Conservation (phyloP, 2,113 vertebrate genomes). For the Pholis gunnellus region DNA sequence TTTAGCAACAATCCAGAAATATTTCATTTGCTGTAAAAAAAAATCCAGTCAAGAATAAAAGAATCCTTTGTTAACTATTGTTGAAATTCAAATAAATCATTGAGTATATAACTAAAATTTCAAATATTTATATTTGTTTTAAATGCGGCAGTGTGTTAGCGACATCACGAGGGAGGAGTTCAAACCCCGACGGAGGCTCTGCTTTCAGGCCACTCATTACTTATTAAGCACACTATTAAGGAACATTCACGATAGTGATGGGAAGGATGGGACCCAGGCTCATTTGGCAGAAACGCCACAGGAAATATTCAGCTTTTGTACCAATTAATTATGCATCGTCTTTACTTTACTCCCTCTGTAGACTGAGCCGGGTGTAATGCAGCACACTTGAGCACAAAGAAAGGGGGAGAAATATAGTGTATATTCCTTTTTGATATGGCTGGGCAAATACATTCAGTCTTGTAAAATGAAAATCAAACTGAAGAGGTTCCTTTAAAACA, state of each 20-base stretch:
- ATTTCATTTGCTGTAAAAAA: background rate
- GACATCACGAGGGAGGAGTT: background rate
- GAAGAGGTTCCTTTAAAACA: background rate
- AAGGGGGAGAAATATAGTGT: background rate
- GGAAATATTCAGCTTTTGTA: conserved; percentile 71
- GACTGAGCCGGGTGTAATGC: conserved; percentile 29
- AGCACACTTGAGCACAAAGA: background rate
- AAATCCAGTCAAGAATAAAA: background rate
- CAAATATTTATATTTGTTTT: background rate
- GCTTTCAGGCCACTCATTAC: conserved; percentile 68
- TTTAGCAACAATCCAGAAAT: background rate
- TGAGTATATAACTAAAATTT: background rate
- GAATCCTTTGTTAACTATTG: background rate
- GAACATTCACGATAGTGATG: conserved; percentile 73
- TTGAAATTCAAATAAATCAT: background rate
- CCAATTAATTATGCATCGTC: conserved; percentile 69
- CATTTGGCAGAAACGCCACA: conserved; percentile 72
- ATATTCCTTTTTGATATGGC: background rate
- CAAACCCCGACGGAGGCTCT: conserved; percentile 8
- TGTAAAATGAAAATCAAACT: background rate
- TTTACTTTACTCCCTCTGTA: conserved; percentile 55
- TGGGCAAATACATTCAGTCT: background rate
- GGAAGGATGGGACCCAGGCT: conserved; percentile 61
- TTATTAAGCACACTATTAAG: conserved; percentile 78
- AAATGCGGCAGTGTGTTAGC: background rate